phyloP scores from a whole-genome alignment of 2,797 vertebrate genomes.

The Ctenopoma kingsleyae region DNA sequence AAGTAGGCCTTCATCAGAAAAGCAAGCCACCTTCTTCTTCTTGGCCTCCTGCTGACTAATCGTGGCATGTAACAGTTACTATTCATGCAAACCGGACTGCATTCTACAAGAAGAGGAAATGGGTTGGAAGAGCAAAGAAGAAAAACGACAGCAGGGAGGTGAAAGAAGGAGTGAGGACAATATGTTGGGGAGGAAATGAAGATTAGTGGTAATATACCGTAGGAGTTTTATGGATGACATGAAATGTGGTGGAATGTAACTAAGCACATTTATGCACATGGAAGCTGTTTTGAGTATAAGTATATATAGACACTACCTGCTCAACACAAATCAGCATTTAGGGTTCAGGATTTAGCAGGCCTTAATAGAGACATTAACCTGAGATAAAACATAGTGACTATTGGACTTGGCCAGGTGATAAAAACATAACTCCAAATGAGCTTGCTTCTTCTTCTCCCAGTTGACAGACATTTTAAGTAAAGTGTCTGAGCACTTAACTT shows the following conservation, averaged over 20 bases:
- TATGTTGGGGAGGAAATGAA: not conserved
- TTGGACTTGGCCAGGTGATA: not conserved
- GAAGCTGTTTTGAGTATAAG: no score
- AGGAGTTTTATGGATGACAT: not conserved
- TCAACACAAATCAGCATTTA: not conserved
- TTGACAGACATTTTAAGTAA: no score
- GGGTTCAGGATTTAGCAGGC: not conserved
- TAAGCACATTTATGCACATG: no score
- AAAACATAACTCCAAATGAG: not conserved
- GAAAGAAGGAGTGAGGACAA: not conserved
- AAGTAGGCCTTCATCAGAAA: no score
- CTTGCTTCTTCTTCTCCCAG: not conserved
- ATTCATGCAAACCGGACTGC: slow-evolving; percentile 52
- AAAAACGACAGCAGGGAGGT: not conserved
- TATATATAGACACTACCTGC: not conserved
- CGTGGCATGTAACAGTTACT: no score
- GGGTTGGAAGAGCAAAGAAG: not conserved
- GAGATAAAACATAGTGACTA: not conserved
- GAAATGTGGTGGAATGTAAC: not conserved
- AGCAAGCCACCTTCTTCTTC: no score
- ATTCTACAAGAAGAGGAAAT: slow-evolving; percentile 21
- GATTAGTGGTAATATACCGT: not conserved
- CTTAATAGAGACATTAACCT: no score
- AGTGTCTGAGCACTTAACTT: no score
- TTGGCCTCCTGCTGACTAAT: no score